A percentile compares a stretch with the other conserved stretches of the same genome.
phyloP scores from a whole-genome alignment of 2,888 invertebrate genomes.

The Vanessa cardui region DNA sequence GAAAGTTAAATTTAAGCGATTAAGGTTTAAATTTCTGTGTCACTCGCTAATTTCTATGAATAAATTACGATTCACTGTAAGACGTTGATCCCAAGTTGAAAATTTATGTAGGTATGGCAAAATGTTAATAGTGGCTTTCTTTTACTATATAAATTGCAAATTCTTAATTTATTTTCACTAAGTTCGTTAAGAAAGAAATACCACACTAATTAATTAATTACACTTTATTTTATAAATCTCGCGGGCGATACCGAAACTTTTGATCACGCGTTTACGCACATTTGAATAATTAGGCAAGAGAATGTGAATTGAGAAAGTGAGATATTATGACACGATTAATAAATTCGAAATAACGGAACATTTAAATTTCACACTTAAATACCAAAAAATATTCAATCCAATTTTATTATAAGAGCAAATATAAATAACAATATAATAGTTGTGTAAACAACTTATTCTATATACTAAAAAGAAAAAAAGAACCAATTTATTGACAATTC shows the following conservation, averaged over 20 bases:
- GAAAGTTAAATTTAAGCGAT: conserved; percentile 7
- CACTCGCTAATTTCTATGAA: conserved; percentile 16
- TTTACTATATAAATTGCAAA: neutral
- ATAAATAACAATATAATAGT: no score
- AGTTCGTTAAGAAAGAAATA: neutral
- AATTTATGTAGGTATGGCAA: conserved; percentile 21
- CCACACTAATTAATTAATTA: neutral
- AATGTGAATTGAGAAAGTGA: conserved; percentile 8
- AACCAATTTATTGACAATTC: neutral
- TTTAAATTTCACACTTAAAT: neutral
- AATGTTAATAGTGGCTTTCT: conserved; percentile 14
- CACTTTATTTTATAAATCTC: neutral
- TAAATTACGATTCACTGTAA: conserved; percentile 29
- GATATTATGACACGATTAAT: neutral
- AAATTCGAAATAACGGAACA: neutral
- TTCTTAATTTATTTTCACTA: neutral
- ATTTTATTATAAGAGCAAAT: no score
- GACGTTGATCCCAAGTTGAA: conserved; percentile 27
- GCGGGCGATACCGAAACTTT: neutral
- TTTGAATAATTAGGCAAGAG: neutral
- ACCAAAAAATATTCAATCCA: no score
- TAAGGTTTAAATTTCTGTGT: conserved; percentile 17
- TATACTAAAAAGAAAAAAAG: no score
- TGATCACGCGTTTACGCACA: conserved; percentile 1
- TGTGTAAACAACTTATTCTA: no score